Evolutionary conservation across 2,113 vertebrate species (phyloP).

Genomic region (Syngnathoides biaculeatus): DNA sequence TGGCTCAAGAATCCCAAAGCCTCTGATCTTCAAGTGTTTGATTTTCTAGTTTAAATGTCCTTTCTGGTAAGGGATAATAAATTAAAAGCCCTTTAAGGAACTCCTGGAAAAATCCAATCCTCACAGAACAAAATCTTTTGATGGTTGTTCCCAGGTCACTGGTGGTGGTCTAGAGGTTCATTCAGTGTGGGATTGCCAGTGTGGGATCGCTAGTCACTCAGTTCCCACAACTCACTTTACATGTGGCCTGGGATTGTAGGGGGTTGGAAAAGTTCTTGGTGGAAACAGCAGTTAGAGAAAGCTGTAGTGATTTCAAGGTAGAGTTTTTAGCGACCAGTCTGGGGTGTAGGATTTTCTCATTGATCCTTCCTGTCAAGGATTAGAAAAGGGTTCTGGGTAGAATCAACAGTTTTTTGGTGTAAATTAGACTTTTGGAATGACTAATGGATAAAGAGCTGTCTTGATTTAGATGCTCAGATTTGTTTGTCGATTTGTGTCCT

Average conservation of each 20-base stretch:
- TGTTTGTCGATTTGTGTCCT: background rate
- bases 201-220: too few relatives aligned
- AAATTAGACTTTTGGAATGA: background rate
- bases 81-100: background rate
- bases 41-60: background rate
- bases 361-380: constrained; percentile 8
- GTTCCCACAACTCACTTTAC: too few relatives aligned
- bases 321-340: background rate
- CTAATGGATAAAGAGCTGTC: background rate
- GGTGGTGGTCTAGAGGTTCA: too few relatives aligned
- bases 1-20: background rate
- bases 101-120: background rate
- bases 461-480: background rate
- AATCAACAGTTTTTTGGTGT: background rate
- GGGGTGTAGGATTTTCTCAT: background rate
- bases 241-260: too few relatives aligned
- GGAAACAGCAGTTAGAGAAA: too few relatives aligned
- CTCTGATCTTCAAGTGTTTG: background rate
- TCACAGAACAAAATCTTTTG: background rate
- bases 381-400: background rate
- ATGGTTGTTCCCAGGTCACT: background rate
- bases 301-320: too few relatives aligned
- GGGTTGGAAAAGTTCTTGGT: too few relatives aligned
- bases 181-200: too few relatives aligned
- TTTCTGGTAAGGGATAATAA: background rate